These are phyloP conservation scores for Chaenocephalus aceratus DNA, from an alignment of 2,113 vertebrate genomes.

Conservation along the genomic window DNA sequence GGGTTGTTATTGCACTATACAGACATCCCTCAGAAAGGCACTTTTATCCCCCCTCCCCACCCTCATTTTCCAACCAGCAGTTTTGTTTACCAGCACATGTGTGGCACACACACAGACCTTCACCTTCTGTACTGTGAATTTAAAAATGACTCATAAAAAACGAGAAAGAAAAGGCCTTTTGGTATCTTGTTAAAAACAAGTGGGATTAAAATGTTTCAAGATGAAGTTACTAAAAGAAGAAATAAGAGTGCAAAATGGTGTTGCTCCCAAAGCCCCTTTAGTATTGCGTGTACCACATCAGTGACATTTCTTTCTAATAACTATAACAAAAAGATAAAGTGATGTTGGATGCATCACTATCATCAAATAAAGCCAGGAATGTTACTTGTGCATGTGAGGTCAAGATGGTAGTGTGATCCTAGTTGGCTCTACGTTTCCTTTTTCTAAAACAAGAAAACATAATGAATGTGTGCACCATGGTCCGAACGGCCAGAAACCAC, in stretches of 20 bases:
- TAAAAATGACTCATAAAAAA: slow-evolving; percentile 69
- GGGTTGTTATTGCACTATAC: slow-evolving; percentile 85
- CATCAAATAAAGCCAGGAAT: slow-evolving; percentile 73
- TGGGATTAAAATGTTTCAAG: slow-evolving; percentile 59
- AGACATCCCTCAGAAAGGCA: slow-evolving; percentile 84
- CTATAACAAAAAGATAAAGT: slow-evolving; percentile 16
- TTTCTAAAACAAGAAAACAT: slow-evolving; percentile 15
- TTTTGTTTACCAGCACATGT: slow-evolving; percentile 48
- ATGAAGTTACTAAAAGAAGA: slow-evolving; percentile 37
- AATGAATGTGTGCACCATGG: slow-evolving; percentile 61
- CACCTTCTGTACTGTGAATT: slow-evolving; percentile 51
- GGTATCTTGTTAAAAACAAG: slow-evolving; percentile 76
- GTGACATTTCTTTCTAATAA: slow-evolving; percentile 63
- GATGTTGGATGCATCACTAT: slow-evolving; percentile 61
- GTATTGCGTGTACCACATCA: slow-evolving; percentile 64
- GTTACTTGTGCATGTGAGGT: slow-evolving; percentile 73
- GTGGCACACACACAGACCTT: slow-evolving; percentile 39
- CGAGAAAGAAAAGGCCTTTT: slow-evolving; percentile 64
- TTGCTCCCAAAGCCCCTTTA: slow-evolving; percentile 64
- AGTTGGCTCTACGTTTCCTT: slow-evolving; percentile 45
- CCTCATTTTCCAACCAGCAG: slow-evolving; percentile 48
- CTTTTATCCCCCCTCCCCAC: slow-evolving; percentile 71
- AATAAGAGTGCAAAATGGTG: slow-evolving; percentile 74
- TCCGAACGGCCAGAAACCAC: slow-evolving; percentile 71
- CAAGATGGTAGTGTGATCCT: slow-evolving; percentile 79